These are phyloP conservation scores for Trialeurodes vaporariorum DNA, from an alignment of 1,140 invertebrate species.

Conservation along the genomic window DNA sequence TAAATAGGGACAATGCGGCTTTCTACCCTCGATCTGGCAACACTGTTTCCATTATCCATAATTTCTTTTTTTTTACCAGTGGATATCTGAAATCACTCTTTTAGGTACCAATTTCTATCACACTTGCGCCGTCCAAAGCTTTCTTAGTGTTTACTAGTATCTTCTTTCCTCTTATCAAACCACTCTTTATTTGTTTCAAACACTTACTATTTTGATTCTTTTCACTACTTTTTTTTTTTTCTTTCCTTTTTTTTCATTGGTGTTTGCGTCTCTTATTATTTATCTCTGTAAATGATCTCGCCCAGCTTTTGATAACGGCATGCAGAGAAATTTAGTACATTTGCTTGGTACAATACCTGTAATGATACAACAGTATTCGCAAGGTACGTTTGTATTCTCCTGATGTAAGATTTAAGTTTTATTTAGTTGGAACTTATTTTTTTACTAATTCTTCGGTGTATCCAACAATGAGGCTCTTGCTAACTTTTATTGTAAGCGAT, in stretches of 20 bases:
- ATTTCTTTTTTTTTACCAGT: too few relatives aligned
- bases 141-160: neutral
- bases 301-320: conserved; percentile 83
- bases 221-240: neutral
- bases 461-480: too few relatives aligned
- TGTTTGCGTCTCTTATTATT: neutral
- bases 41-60: too few relatives aligned
- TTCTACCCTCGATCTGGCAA: too few relatives aligned
- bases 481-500: too few relatives aligned
- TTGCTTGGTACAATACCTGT: conserved; percentile 89
- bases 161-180: neutral
- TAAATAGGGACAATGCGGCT: too few relatives aligned
- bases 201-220: neutral
- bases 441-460: too few relatives aligned
- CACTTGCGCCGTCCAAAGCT: neutral
- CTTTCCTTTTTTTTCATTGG: neutral
- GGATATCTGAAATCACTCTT: neutral
- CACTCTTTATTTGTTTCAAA: neutral
- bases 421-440: neutral
- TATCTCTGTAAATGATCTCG: neutral
- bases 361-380: conserved; percentile 78
- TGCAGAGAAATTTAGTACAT: conserved; percentile 64
- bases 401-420: conserved; percentile 7
- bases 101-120: neutral
- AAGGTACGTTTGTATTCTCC: conserved; percentile 21